phyloP scores from a whole-genome alignment of 2,113 vertebrate genomes.

The Hyla sarda region DNA sequence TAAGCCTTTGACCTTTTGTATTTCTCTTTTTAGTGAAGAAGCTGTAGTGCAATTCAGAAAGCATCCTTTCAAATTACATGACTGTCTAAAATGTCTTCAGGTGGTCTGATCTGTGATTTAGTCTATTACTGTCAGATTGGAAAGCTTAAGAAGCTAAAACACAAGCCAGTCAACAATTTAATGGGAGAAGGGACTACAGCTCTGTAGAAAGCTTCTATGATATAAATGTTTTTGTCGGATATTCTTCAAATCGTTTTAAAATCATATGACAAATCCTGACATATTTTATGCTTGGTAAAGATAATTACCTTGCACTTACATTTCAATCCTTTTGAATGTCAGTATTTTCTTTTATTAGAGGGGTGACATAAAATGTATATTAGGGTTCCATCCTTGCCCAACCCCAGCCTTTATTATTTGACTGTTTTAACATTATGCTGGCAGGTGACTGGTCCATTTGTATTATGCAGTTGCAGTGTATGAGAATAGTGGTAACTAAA shows the following conservation, averaged over 20 bases:
- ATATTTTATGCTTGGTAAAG: neutral
- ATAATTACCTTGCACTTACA: neutral
- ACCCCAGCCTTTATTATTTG: too few species aligned
- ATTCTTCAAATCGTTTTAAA: neutral
- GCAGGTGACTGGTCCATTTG: too few species aligned
- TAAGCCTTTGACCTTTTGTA: neutral
- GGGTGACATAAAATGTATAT: too few species aligned
- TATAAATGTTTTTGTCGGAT: neutral
- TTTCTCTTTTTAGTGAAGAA: slow-evolving; percentile 20
- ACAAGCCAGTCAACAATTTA: slow-evolving; percentile 15
- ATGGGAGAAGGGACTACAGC: neutral
- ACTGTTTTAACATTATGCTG: too few species aligned
- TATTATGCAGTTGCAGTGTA: too few species aligned
- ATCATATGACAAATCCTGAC: neutral
- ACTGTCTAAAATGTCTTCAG: slow-evolving; percentile 35
- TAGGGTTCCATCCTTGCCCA: too few species aligned
- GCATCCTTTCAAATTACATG: slow-evolving; percentile 18
- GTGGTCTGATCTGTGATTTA: slow-evolving; percentile 13
- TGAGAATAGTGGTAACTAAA: too few species aligned
- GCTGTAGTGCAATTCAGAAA: slow-evolving; percentile 33
- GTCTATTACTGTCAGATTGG: slow-evolving; percentile 23
- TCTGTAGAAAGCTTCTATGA: neutral
- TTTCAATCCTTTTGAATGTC: neutral
- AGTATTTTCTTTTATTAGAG: neutral
- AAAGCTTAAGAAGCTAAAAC: slow-evolving; percentile 15